Conservation (phyloP, 2,797 vertebrate genomes). For the Megaceryle alcyon region DNA sequence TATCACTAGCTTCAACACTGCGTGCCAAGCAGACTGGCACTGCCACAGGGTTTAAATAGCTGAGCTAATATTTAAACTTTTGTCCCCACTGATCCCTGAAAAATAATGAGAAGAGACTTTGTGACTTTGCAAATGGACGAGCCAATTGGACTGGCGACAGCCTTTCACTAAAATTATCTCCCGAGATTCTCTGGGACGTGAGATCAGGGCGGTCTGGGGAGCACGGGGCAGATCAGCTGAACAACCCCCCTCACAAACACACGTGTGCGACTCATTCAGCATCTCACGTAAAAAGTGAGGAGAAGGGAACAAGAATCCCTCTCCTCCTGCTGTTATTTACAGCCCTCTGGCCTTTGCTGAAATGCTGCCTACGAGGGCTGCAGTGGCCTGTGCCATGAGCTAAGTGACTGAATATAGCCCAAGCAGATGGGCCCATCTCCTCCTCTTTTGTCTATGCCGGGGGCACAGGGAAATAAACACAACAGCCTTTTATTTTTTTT, state of each 20-base stretch:
- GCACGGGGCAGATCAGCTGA: background rate
- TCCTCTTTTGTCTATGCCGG: accelerated
- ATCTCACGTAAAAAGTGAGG: background rate
- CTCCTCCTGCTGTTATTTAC: background rate
- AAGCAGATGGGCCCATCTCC: background rate
- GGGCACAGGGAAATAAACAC: background rate
- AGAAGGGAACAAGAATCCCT: background rate
- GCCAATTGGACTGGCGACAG: background rate
- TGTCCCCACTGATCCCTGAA: constrained; percentile 43
- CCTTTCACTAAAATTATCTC: background rate
- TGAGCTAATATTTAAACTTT: constrained; percentile 74
- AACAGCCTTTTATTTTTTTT: background rate
- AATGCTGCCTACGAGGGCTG: background rate
- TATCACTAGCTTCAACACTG: background rate
- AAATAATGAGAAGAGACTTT: constrained; percentile 64
- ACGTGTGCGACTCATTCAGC: accelerated
- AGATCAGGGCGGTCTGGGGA: background rate
- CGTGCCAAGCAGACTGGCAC: background rate
- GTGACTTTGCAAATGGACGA: constrained; percentile 52
- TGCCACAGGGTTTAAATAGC: constrained; percentile 46
- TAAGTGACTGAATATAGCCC: background rate
- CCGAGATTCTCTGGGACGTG: background rate
- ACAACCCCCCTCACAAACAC: background rate
- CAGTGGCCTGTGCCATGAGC: background rate
- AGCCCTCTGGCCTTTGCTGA: background rate